Base-by-base conservation (phyloP, 2,113 vertebrate species). In the Hemibagrus wyckioides region DNA sequence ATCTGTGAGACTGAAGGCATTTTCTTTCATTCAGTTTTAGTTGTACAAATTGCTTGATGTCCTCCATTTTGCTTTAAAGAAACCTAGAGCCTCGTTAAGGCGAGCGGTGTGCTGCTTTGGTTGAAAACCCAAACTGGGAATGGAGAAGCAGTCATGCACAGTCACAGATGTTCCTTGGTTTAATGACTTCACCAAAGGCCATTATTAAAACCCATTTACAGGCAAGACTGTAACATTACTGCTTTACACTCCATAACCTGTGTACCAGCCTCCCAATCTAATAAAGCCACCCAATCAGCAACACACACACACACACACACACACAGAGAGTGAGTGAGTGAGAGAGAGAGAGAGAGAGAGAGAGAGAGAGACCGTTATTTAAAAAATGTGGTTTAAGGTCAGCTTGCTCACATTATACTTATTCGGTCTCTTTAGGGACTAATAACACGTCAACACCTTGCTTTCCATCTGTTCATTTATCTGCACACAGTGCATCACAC, bases 201-300 rank as follows among this genome's bases (percentile, higher is more conserved):
- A 44, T 71, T 81, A 81, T 56, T 80, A 76, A 87, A 87, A n/a
- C n/a, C 23, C 56, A 13, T 84, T 85, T 56, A 76, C 65, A 84
- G 65, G 57, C 54, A 50, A 73, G n/a, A 36, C 52, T 82, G 77
- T 85, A 65, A 89, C 86, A 81, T 85, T 14, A 48, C 69, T 87
- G 25, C 88, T 90, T 80, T 89, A 82, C 56, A 82, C 30, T 59
- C 57, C 19, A 86, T 57, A 25, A 15, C 90, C 63, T 83, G 83
- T 75, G 14, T 41, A 19, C 41, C 77, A 36, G 19, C 52, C 39
- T 54, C 50, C 1, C 21, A 15, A 19, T 1, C 28, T 2, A 13
- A 52, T 6, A 50, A 77, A 75, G 25, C 11, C 41, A 44, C 19
- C 48, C n/a, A 79, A 17, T 14, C 71, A 75, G 23, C 1, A 3